Conservation (phyloP, 2,113 vertebrate species). For the Trematocara nigrifrons region DNA sequence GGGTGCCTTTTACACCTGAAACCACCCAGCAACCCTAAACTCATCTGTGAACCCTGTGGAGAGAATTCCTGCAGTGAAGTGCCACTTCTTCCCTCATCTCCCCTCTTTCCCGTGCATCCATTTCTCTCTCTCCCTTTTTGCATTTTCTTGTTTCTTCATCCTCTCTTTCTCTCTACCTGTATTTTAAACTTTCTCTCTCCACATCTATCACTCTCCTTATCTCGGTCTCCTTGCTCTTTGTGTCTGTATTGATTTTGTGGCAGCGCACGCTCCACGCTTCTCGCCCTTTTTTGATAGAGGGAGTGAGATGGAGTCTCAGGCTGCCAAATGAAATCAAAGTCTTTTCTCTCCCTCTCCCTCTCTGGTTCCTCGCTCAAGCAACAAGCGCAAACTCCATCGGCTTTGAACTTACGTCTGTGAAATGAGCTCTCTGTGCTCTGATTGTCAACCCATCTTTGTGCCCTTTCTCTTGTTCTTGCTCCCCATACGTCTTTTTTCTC, state of each 20-base stretch:
- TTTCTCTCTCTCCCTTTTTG: background rate
- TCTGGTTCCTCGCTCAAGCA: constrained; percentile 33
- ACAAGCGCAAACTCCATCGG: constrained; percentile 53
- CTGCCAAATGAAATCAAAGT: constrained; percentile 70
- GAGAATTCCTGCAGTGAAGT: constrained; percentile 6
- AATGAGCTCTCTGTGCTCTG: constrained; percentile 64
- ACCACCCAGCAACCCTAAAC: background rate
- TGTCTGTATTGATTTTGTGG: constrained; percentile 62
- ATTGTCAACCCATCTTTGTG: constrained; percentile 50
- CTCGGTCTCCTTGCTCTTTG: constrained; percentile 36
- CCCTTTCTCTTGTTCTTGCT: constrained; percentile 10
- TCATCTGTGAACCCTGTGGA: background rate
- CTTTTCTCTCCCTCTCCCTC: constrained; percentile 3
- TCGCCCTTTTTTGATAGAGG: constrained; percentile 59
- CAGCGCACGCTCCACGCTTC: constrained; percentile 43
- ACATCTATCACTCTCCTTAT: constrained; percentile 34
- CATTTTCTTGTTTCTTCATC: constrained; percentile 7
- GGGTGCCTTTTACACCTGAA: constrained; percentile 9
- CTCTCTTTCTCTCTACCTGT: background rate
- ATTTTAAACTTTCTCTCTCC: background rate
- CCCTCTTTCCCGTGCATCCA: background rate
- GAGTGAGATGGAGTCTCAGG: constrained; percentile 57
- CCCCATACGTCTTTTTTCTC: background rate
- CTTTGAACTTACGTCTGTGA: constrained; percentile 70
- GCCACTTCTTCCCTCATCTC: background rate